Percentiles rank a stretch among this genome's conserved stretches.
Evolutionary conservation across 2,888 invertebrate species (phyloP).

Genomic region (Polymixis lichenea): DNA sequence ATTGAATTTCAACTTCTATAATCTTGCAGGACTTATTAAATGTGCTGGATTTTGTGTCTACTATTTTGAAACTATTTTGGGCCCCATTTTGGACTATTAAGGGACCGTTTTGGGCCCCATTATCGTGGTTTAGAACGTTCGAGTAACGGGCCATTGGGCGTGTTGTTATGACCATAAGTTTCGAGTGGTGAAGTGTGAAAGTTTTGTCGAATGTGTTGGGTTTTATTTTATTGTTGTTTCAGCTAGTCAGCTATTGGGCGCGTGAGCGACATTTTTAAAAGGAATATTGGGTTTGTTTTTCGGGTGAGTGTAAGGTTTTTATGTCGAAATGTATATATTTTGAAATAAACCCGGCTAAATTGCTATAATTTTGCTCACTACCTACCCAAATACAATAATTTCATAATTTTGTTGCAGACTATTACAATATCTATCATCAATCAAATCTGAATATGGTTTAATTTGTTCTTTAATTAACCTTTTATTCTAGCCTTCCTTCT

Average conservation of each 20-base stretch:
- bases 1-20: constrained; percentile 77
- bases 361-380: background rate
- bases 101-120: constrained; percentile 25
- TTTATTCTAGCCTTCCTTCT: too few relatives aligned
- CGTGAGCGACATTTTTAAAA: constrained; percentile 19
- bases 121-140: constrained; percentile 57
- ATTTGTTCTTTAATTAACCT: too few relatives aligned
- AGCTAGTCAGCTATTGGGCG: background rate
- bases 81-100: constrained; percentile 29
- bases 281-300: constrained; percentile 5
- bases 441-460: background rate
- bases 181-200: constrained; percentile 45
- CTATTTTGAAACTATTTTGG: constrained; percentile 40
- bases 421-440: background rate
- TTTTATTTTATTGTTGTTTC: constrained; percentile 43
- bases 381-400: background rate
- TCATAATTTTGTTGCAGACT: too few relatives aligned
- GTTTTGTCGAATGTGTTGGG: constrained; percentile 36
- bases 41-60: constrained; percentile 32
- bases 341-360: background rate
- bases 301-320: background rate
- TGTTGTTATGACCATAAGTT: constrained; percentile 54
- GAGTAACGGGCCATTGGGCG: constrained; percentile 44
- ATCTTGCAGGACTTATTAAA: constrained; percentile 66
- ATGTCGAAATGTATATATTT: too few relatives aligned